Base-by-base conservation (phyloP, 1,140 invertebrate species). In the Carcinoscorpius rotundicauda region DNA sequence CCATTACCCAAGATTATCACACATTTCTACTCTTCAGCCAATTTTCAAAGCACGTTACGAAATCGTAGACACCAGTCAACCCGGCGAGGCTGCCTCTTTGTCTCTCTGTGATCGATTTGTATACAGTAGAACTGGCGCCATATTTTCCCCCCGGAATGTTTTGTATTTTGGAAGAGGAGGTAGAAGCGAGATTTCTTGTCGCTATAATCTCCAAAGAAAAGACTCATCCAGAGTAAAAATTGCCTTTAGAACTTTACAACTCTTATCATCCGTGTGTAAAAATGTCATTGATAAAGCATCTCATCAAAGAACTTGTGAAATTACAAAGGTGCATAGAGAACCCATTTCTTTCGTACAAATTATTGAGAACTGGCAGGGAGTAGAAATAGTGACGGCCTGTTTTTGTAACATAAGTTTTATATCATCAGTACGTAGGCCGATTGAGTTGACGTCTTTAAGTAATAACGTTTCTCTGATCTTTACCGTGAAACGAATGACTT, bases 391-490 rank as follows among this genome's bases (percentile, higher is more conserved):
- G 4, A 78, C 83, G 63, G 86, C 88, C 72, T 89, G 87, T 71
- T 78, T 89, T 49, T 89, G 87, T 75, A 85, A 86, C 75, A 84
- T 86, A 81, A 83, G 74, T 81, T 29, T 29, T 29, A 29, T 29
- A 29, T 76, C 55, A 74, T 75, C 61, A 67, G 71, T 68, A 76
- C 81, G 52, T 86, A 76, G 81, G 48, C 88, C 70, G 6, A 70
- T 89, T 71, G 86, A 85, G 64, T 87, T 90, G 70, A 85, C 85
- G 66, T 91, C 89, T 0, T 83, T 83, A 3, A 82, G 86, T 51
- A 84, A 85, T 64, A 82, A 89, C 57, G 83, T 89, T 3, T 87
- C 91, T 72, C 80, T 93, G n/a, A 84, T 86, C 71, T 91, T 93
- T 71, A 83, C 84, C 52, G 86, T 90, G 3, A 80, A 81, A 6